Evolutionary conservation across 2,888 invertebrate species (phyloP).

Genomic region (Nymphalis polychloros): DNA sequence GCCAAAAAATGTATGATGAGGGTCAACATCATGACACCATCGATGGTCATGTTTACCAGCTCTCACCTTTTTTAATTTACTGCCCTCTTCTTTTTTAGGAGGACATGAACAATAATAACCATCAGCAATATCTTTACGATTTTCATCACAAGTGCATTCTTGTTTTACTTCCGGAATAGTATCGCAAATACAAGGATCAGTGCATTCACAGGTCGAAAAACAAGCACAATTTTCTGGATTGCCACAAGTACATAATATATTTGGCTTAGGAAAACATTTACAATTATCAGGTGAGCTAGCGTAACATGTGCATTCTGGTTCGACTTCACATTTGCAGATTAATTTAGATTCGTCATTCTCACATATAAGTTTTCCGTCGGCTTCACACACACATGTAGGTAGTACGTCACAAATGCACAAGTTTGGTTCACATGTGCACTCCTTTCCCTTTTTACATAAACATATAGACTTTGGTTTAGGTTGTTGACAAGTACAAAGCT

Average conservation of each 20-base stretch:
- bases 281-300: slow-evolving; percentile 47
- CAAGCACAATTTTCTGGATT: slow-evolving; percentile 66
- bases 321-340: slow-evolving; percentile 55
- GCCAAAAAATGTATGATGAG: slow-evolving; percentile 70
- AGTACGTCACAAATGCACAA: slow-evolving; percentile 61
- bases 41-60: slow-evolving; percentile 68
- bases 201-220: slow-evolving; percentile 58
- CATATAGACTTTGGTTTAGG: slow-evolving; percentile 51
- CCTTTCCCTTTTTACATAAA: slow-evolving; percentile 56
- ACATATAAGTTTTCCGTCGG: slow-evolving; percentile 48
- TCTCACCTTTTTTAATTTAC: slow-evolving; percentile 59
- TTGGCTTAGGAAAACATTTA: slow-evolving; percentile 54
- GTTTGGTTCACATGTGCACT: slow-evolving; percentile 55
- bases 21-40: slow-evolving; percentile 72
- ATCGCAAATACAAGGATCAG: slow-evolving; percentile 63
- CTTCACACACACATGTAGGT: slow-evolving; percentile 60
- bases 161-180: slow-evolving; percentile 44
- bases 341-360: slow-evolving; percentile 52
- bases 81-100: slow-evolving; percentile 44
- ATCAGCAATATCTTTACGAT: slow-evolving; percentile 41
- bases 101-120: slow-evolving; percentile 53
- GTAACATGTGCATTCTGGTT: slow-evolving; percentile 55
- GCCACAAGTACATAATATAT: slow-evolving; percentile 59
- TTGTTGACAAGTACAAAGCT: slow-evolving; percentile 64
- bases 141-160: slow-evolving; percentile 57